Base-by-base conservation (phyloP, 1,140 invertebrate species). In the Apolygus lucorum region DNA sequence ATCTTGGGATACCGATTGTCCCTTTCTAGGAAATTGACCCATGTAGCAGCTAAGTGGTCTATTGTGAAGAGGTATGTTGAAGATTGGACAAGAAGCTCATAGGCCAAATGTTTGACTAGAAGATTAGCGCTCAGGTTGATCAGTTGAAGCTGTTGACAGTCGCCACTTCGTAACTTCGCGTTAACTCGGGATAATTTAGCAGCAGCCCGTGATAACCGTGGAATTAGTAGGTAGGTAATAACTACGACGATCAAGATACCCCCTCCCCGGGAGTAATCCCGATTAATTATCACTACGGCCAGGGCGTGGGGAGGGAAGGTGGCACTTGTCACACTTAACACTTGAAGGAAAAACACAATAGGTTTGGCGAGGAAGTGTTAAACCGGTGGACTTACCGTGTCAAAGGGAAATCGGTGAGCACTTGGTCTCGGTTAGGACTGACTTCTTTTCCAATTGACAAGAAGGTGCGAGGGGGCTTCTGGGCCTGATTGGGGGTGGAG, bases 301-400 rank as follows among this genome's bases (percentile, higher is more conserved):
- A 17, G 34, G 34, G 34, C 8, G 17, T 49, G 8, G 17, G 34
- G 34, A 49, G 17, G 17, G 34, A 17, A 49, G 8, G 34, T 49
- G 34, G 8, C 34, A 49, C 8, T 11, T 49, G 34, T 49, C 8
- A 49, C 34, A 17, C 34, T 49, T 17, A 17, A 49, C 34, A 49
- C 34, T 11, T 17, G 17, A 49, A 49, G 17, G 17, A 8, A 49
- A 8, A 49, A 49, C 8, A 11, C 8, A 49, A 49, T 17, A 49
- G 8, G 17, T 59, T 59, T 59, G 54, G 54, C 54, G 22, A 59
- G 54, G 8, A 11, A 59, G 54, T 59, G 54, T 59, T 59, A 59
- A 59, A 59, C 54, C 8, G 8, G 54, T 8, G 34, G 4, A 59
- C 54, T 59, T 59, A 59, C 54, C 54, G 8, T 59, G 22, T 17